Conservation (phyloP, 2,888 invertebrate genomes). For the Stenodema calcarata region DNA sequence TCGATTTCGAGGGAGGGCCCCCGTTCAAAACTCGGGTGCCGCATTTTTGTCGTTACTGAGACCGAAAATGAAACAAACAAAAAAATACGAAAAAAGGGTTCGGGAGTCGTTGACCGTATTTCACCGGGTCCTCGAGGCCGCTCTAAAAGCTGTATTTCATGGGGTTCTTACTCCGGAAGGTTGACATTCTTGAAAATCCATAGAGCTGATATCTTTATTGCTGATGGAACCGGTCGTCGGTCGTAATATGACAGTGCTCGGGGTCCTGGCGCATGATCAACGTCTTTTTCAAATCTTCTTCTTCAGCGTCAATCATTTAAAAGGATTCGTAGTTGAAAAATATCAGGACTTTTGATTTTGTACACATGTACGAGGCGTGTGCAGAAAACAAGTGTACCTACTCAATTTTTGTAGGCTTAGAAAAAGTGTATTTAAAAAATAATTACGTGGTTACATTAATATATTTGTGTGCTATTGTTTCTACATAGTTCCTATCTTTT, state of each 20-base stretch:
- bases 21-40: conserved; percentile 11
- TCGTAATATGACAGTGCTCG: background rate
- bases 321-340: too few species aligned
- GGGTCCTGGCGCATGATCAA: background rate
- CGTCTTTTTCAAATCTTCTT: background rate
- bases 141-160: background rate
- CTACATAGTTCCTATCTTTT: too few species aligned
- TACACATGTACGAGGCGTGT: too few species aligned
- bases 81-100: background rate
- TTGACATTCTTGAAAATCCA: conserved; percentile 44
- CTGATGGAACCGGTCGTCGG: background rate
- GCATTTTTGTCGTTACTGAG: conserved; percentile 32
- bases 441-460: too few species aligned
- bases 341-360: too few species aligned
- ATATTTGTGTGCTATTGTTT: too few species aligned
- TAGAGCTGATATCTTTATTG: conserved; percentile 43
- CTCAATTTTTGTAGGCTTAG: too few species aligned
- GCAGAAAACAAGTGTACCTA: too few species aligned
- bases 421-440: too few species aligned
- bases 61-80: too few species aligned
- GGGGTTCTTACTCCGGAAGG: background rate
- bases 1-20: background rate
- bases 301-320: too few species aligned
- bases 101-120: background rate
- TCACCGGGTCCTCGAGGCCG: background rate